Percentiles rank a stretch among this genome's conserved stretches.
These are phyloP conservation scores for Macrotrachela quadricornifera DNA, from an alignment of 1,140 invertebrate species.

Conservation along the genomic window DNA sequence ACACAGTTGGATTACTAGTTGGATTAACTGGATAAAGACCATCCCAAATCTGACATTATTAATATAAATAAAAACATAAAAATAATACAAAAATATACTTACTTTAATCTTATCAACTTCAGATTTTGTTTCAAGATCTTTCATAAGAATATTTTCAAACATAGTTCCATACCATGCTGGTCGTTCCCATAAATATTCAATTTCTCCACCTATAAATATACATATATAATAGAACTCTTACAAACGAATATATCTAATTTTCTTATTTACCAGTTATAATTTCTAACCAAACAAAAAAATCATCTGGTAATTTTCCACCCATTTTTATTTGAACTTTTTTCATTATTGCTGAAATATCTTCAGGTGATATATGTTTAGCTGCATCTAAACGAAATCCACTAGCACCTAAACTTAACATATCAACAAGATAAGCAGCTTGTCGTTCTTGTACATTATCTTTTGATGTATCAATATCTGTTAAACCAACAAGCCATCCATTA, in stretches of 20 bases:
- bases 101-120: constrained; percentile 8
- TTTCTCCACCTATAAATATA: no score
- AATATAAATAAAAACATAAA: no score
- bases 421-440: no score
- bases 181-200: not conserved
- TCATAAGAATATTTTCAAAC: constrained; percentile 1
- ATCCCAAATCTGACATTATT: no score
- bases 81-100: not conserved
- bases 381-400: no score
- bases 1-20: constrained; percentile 1
- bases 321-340: constrained; percentile 7
- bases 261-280: constrained; percentile 7
- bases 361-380: no score
- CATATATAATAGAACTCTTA: no score
- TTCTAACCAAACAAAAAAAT: constrained; percentile 8
- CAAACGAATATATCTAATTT: no score
- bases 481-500: no score
- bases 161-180: constrained; percentile 4
- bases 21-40: constrained; percentile 7
- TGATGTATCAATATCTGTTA: no score
- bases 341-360: constrained; percentile 4
- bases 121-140: constrained; percentile 1
- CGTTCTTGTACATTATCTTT: no score
- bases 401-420: no score
- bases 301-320: constrained; percentile 8